phyloP scores from a whole-genome alignment of 2,113 vertebrate species.

The Geothlypis trichas region DNA sequence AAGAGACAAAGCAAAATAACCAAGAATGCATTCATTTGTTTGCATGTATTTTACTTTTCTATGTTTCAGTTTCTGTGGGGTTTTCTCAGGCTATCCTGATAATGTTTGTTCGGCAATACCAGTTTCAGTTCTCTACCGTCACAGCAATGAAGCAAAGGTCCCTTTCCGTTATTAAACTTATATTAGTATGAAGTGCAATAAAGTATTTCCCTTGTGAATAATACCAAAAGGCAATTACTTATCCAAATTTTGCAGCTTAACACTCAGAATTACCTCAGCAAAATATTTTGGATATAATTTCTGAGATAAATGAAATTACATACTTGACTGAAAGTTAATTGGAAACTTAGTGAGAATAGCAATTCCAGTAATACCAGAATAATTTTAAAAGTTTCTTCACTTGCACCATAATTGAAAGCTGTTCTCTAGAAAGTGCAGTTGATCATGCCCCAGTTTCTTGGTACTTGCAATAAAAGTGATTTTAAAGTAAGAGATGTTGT shows the following conservation, averaged over 20 bases:
- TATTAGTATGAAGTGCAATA: neutral
- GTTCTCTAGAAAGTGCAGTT: neutral
- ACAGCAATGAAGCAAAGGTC: neutral
- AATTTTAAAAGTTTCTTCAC: neutral
- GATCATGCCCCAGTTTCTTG: neutral
- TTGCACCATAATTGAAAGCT: neutral
- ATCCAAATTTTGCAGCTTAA: neutral
- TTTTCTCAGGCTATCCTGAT: neutral
- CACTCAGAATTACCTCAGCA: neutral
- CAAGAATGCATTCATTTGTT: neutral
- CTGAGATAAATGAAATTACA: neutral
- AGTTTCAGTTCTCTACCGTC: neutral
- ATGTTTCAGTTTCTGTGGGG: neutral
- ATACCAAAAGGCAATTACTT: neutral
- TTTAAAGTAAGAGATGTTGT: neutral
- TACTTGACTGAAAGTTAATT: neutral
- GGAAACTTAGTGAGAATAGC: neutral
- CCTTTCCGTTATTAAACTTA: neutral
- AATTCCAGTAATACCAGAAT: neutral
- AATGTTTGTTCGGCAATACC: neutral
- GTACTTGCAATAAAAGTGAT: neutral
- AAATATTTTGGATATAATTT: neutral
- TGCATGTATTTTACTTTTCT: neutral
- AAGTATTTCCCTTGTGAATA: neutral
- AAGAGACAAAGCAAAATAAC: neutral